Percentiles rank a stretch among this genome's conserved stretches.
Evolutionary conservation across 2,797 vertebrate species (phyloP).

Genomic region (Periophthalmus magnuspinnatus): DNA sequence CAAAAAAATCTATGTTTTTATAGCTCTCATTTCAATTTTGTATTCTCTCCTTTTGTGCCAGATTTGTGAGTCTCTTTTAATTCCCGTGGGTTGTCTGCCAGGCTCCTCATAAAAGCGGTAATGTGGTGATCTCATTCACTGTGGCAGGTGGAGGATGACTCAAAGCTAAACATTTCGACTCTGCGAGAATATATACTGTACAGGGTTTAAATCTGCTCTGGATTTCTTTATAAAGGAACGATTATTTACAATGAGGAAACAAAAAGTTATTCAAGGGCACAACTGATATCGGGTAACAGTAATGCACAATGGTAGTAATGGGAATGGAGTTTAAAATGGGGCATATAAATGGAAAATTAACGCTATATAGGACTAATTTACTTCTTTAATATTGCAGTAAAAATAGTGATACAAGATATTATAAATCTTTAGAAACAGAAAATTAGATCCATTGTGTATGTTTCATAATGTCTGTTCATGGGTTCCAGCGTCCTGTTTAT

Average conservation of each 20-base stretch:
- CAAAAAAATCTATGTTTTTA: neutral
- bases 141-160: conserved; percentile 41
- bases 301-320: no score
- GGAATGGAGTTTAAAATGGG: no score
- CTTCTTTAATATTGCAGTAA: no score
- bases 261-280: neutral
- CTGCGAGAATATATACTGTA: conserved; percentile 11
- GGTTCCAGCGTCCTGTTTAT: no score
- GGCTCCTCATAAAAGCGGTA: conserved; percentile 44
- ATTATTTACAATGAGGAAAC: neutral
- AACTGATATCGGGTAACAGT: neutral
- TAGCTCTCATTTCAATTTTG: conserved; percentile 19
- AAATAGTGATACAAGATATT: no score
- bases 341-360: no score
- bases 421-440: no score
- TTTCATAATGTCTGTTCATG: no score
- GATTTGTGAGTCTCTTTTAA: conserved; percentile 29
- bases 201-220: neutral
- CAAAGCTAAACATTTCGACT: conserved; percentile 12
- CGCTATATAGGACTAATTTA: no score
- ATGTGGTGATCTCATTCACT: conserved; percentile 39
- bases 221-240: neutral
- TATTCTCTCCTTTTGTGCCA: conserved; percentile 52
- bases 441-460: no score
- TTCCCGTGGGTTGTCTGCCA: conserved; percentile 34